These are phyloP conservation scores for Anthopleura xanthogrammica DNA, from an alignment of 92 coral and sea anemone species.

Conservation along the genomic window DNA sequence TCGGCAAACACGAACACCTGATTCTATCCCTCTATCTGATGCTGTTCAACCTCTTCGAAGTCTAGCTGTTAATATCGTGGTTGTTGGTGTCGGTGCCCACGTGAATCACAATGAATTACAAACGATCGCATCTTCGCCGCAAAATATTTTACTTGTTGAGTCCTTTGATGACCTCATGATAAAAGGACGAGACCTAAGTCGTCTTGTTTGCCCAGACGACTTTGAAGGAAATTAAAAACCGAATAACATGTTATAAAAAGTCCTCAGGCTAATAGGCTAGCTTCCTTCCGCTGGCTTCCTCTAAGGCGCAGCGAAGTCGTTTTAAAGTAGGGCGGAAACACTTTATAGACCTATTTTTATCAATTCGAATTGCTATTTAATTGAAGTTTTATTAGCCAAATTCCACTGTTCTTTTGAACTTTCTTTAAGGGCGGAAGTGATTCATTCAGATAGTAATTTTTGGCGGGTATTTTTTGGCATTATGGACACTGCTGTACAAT, in stretches of 20 bases:
- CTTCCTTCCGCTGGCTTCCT: neutral
- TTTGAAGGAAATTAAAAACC: neutral
- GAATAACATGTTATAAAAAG: neutral
- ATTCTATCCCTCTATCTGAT: neutral
- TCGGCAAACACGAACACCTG: conserved; percentile 40
- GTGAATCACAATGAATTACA: neutral
- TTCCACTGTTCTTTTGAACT: no score
- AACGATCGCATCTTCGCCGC: neutral
- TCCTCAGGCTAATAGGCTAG: neutral
- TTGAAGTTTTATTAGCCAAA: no score
- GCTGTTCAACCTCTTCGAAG: conserved; percentile 55
- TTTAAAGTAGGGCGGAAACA: no score
- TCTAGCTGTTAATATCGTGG: conserved; percentile 56
- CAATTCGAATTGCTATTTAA: no score
- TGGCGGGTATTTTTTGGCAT: no score
- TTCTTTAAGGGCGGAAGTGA: no score
- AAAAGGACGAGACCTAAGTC: neutral
- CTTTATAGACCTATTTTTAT: no score
- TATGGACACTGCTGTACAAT: no score
- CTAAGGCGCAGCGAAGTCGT: neutral
- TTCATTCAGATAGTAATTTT: no score
- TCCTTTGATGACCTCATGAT: conserved; percentile 15
- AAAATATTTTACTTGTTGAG: neutral
- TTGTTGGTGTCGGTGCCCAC: conserved; percentile 25
- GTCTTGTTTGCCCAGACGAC: neutral